phyloP scores from a whole-genome alignment of 2,888 invertebrate genomes.

The Dexiosoma caninum region DNA sequence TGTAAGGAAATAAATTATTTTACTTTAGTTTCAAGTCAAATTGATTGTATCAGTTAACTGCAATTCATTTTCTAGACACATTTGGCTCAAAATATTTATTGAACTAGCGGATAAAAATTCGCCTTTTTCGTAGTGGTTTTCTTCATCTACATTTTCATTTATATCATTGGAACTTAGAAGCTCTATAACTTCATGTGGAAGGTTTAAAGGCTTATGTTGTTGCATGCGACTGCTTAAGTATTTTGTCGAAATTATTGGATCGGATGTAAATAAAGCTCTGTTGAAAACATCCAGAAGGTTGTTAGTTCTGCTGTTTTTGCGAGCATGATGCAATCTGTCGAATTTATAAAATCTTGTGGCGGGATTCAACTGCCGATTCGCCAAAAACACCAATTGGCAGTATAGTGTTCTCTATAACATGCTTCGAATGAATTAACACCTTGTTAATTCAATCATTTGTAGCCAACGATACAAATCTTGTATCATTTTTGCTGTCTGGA shows the following conservation, averaged over 20 bases:
- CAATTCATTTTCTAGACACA: no score
- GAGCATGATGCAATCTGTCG: no score
- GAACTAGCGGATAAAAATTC: no score
- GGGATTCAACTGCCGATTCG: background rate
- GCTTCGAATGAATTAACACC: slow-evolving; percentile 6
- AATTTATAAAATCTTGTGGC: background rate
- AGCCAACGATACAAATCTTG: background rate
- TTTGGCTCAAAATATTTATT: no score
- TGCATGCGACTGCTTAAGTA: no score
- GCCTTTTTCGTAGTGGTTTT: no score
- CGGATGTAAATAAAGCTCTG: slow-evolving; percentile 1
- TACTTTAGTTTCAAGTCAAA: no score
- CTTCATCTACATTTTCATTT: no score
- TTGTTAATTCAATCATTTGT: background rate
- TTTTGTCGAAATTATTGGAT: background rate
- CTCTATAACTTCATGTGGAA: background rate
- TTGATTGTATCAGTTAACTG: no score
- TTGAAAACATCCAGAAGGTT: background rate
- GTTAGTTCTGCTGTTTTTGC: background rate
- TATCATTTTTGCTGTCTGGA: background rate
- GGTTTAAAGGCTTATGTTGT: background rate
- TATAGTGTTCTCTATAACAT: background rate
- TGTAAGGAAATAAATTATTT: no score
- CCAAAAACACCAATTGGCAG: background rate
- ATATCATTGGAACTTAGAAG: no score